Evolutionary conservation across 2,888 invertebrate genomes (phyloP), one percentile per base, ranked within the genome.

Genomic region (Oegoconia quadripuncta): DNA sequence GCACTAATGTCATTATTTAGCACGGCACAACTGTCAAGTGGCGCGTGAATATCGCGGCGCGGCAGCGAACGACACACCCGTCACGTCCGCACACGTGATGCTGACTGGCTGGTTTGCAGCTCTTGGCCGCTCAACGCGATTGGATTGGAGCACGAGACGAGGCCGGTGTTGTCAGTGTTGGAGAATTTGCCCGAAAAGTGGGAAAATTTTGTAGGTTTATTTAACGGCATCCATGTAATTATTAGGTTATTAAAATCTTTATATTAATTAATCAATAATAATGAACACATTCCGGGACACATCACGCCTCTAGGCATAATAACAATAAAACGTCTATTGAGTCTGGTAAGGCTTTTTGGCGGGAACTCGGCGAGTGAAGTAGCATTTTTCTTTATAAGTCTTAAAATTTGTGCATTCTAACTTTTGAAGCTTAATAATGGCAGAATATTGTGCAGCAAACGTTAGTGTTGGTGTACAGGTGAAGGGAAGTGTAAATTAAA

Each of bases 81-180:
- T 55, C 75, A 50, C 78, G 70, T 53, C 42, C 71, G 71, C 66
- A 70, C 79, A 74, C 82, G 82, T 81, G 84, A 86, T 82, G 86
- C 83, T 81, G 82, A 86, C 86, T 86, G 83, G 70, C 23, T 29
- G 14, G 35, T 15, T 60, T 68, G 51, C 54, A 53, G 47, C 51
- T 48, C 43, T 39, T 42, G 48, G 44, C 44, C 46, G 46, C 48
- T 39, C 35, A 46, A 43, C 37, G 50, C 51, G 59, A 62, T 55
- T 56, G 55, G 59, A 62, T 55, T 56, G 55, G 60, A 56, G 48
- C 65, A 57, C 66, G 63, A 67, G 63, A 65, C 72, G 59, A 58
- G 51, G 45, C 52, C 61, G 49, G 57, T 59, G 64, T 76, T 80
- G 77, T 76, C 74, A 66, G 48, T 45, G 52, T 52, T 40, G 46